Base-by-base conservation (phyloP, 1,140 invertebrate genomes). In the Nixonia krombeini region DNA sequence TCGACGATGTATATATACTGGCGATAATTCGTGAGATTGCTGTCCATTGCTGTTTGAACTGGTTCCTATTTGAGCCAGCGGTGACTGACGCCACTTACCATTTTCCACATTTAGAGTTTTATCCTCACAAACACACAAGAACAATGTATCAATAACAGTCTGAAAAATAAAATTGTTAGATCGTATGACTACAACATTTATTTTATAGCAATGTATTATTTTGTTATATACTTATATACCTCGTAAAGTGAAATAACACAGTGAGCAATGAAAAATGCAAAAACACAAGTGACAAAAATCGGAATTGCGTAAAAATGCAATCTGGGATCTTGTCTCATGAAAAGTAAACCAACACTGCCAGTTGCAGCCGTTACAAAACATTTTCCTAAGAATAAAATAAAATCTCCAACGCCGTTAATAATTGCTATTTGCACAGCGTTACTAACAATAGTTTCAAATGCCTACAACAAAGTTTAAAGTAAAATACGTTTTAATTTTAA, bases 91-190 rank as follows among this genome's bases (percentile, higher is more conserved):
- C 90, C 90, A 91, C 28, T 87, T 87, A 6, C 90, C 90, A 28
- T 88, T 88, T 9, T 86, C 87, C 6, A 88, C 86, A 78, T 90
- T 88, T 58, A 89, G 87, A 45, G 83, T 87, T 72, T 80, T 87
- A 70, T 96, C 95, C 81, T 96, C 95, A 86, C 96, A 95, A 73
- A 98, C 94, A 79, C 96, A 98, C 25, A 99, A 84, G 82, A 98
- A 95, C 16, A 98, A 82, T 0, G 96, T 96, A 80, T 99, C 96
- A 7, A 98, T 94, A 0, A 96, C 92, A 89, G 97, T 97, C 95
- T 98, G 72, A 9, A 86, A 86, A 61, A 69, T 26, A 42, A 29
- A 56, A 41, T 45, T n/a, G n/a, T n/a, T n/a, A n/a, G n/a, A n/a
- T n/a, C n/a, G n/a, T n/a, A n/a, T n/a, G n/a, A n/a, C n/a, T 21